A percentile compares a stretch with the other conserved stretches of the same genome.
These are phyloP conservation scores for Ctenosaura bakeri DNA, from an alignment of 2,797 vertebrate species.

Conservation along the genomic window DNA sequence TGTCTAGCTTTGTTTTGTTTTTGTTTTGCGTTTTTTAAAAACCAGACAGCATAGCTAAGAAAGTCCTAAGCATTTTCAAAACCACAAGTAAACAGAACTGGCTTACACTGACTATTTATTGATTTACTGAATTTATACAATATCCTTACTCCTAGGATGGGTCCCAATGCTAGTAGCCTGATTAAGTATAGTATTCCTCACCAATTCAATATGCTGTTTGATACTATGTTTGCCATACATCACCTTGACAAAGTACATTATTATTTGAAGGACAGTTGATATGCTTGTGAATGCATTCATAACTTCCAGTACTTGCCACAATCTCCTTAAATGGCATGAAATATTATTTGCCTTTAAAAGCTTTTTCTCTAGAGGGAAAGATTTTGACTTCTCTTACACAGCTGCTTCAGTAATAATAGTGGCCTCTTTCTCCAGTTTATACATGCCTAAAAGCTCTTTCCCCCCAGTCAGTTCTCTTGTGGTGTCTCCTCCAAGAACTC, in stretches of 20 bases:
- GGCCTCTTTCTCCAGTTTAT: background rate
- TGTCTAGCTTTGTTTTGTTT: background rate
- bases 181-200: background rate
- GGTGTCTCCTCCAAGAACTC: background rate
- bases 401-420: background rate
- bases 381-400: background rate
- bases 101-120: too few relatives aligned
- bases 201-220: background rate
- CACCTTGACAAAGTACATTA: conserved; percentile 3
- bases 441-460: background rate
- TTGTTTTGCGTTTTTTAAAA: background rate
- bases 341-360: background rate
- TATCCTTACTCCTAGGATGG: too few relatives aligned
- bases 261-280: background rate
- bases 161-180: background rate
- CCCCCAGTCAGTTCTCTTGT: background rate
- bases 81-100: background rate
- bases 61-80: background rate
- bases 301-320: background rate
- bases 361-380: background rate
- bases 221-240: background rate
- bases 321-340: background rate
- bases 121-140: too few relatives aligned
- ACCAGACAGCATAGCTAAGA: background rate
- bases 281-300: background rate